Evolutionary conservation across 2,797 vertebrate genomes (phyloP).

Genomic region (Peromyscus nudipes): DNA sequence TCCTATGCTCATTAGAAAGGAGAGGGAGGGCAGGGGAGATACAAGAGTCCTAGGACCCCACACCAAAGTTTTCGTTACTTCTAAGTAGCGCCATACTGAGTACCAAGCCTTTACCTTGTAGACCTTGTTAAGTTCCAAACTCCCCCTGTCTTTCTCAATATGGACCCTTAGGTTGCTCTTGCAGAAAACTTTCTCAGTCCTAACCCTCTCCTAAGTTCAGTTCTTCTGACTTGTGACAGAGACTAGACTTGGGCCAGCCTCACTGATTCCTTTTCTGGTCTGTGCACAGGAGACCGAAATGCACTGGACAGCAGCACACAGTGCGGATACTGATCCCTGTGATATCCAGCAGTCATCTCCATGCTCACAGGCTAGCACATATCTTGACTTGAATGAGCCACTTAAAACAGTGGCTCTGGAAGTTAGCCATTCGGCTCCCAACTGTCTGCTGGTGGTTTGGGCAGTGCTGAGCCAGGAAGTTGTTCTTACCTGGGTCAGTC

Average conservation of each 20-base stretch:
- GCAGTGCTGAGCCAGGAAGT: background rate
- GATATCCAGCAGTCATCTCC: background rate
- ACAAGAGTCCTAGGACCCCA: background rate
- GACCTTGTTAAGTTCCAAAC: background rate
- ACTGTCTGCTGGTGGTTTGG: background rate
- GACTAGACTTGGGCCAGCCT: background rate
- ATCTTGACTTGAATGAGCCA: background rate
- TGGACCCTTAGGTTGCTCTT: background rate
- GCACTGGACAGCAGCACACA: background rate
- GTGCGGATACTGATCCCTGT: background rate
- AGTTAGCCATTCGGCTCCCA: background rate
- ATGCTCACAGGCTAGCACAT: background rate
- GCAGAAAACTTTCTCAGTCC: background rate
- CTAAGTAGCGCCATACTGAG: background rate
- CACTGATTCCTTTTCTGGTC: background rate
- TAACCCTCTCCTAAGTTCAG: background rate
- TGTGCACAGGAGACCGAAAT: background rate
- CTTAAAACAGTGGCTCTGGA: background rate
- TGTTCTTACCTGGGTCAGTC: background rate
- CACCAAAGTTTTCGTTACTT: background rate
- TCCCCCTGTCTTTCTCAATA: background rate
- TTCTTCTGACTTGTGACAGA: background rate
- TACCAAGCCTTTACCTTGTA: background rate
- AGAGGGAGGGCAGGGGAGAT: no score
- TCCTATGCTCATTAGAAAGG: background rate